Percentiles rank a stretch among this genome's conserved stretches.
Evolutionary conservation across 2,113 vertebrate genomes (phyloP).

Genomic region (Emydocephalus ijimae): DNA sequence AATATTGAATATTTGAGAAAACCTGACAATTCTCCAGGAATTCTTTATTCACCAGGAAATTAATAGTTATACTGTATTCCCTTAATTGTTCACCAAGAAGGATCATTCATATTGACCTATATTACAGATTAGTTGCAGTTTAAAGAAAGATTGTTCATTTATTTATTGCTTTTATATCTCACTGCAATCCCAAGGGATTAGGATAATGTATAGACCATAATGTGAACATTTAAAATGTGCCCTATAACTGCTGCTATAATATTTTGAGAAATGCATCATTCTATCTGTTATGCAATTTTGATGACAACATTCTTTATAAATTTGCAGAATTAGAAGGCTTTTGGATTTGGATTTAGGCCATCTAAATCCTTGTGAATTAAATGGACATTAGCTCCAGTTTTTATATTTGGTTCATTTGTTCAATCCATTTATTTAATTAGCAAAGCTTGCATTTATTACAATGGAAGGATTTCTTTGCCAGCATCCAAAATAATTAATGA

Average conservation of each 20-base stretch:
- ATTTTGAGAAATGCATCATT: neutral
- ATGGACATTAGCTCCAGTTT: neutral
- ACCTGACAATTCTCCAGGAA: neutral
- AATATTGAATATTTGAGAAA: neutral
- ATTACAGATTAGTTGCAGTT: neutral
- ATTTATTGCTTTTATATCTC: neutral
- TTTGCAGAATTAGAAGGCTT: neutral
- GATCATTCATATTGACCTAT: neutral
- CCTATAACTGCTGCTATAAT: neutral
- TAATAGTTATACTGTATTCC: neutral
- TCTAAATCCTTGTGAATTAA: constrained; percentile 2
- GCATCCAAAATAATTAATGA: neutral
- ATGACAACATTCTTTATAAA: constrained; percentile 4
- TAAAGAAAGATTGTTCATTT: neutral
- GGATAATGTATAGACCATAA: neutral
- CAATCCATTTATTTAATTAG: constrained; percentile 13
- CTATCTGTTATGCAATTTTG: neutral
- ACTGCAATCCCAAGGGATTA: neutral
- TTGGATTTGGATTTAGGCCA: neutral
- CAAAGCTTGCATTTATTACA: neutral
- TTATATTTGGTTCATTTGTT: neutral
- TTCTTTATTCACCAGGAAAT: neutral
- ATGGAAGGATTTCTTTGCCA: neutral
- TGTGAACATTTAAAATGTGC: neutral
- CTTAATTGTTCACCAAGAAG: neutral